Conservation (phyloP, 2,888 invertebrate species). For the Lithophane socia region DNA sequence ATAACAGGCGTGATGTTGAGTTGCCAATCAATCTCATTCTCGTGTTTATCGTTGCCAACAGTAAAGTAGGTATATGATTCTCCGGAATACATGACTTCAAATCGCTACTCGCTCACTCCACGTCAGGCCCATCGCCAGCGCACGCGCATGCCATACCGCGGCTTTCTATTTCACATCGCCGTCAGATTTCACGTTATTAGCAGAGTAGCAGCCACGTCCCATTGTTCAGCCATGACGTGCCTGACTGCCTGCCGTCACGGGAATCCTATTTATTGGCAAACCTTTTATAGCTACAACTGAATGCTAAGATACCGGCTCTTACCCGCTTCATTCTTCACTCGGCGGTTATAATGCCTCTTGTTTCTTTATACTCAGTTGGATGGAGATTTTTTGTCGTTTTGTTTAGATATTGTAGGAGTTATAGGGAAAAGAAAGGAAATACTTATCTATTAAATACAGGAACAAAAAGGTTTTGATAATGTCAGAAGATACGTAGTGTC, state of each 20-base stretch:
- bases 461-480: neutral
- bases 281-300: conserved; percentile 37
- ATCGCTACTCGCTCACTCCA: conserved; percentile 8
- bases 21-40: too few relatives aligned
- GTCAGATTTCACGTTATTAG: conserved; percentile 62
- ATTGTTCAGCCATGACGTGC: conserved; percentile 57
- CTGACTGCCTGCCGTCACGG: conserved; percentile 28
- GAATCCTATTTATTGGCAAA: conserved; percentile 47
- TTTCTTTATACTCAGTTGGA: neutral
- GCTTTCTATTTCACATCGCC: conserved; percentile 64
- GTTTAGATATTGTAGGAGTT: neutral
- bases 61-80: too few relatives aligned
- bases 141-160: conserved; percentile 52
- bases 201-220: conserved; percentile 43
- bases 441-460: too few relatives aligned
- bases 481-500: neutral
- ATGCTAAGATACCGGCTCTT: conserved; percentile 29
- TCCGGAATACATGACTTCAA: neutral
- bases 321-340: conserved; percentile 14
- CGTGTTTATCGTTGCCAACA: too few relatives aligned
- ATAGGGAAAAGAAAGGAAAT: too few relatives aligned
- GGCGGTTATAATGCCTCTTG: conserved; percentile 10
- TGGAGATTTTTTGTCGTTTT: neutral
- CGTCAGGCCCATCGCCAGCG: conserved; percentile 9
- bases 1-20: too few relatives aligned